Percentiles rank a stretch among this genome's conserved stretches.
Conservation (phyloP, 2,113 vertebrate genomes). For the Oncorhynchus nerka region DNA sequence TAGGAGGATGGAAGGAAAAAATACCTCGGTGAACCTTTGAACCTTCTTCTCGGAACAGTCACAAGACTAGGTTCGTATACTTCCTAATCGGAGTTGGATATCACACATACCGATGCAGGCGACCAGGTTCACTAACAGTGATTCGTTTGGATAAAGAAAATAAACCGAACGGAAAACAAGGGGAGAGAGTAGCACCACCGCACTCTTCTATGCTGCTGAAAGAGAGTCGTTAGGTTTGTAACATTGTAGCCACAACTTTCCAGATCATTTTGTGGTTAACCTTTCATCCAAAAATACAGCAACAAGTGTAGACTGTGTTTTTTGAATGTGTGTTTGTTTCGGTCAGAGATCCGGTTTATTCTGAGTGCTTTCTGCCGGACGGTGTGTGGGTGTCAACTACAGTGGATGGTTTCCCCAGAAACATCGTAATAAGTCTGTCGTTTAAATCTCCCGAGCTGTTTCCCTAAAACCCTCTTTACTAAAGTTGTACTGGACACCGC, state of each 20-base stretch:
- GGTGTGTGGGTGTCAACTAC: too few relatives aligned
- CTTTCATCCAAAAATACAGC: background rate
- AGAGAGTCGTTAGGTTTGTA: constrained; percentile 2
- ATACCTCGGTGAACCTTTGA: constrained; percentile 72
- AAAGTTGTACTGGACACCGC: too few relatives aligned
- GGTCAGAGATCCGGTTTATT: too few relatives aligned
- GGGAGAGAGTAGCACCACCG: background rate
- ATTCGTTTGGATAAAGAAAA: background rate
- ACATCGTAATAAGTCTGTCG: too few relatives aligned
- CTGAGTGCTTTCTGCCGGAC: too few relatives aligned
- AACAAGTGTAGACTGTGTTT: background rate
- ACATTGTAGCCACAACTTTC: background rate
- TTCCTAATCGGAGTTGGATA: constrained; percentile 24
- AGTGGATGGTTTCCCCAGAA: too few relatives aligned
- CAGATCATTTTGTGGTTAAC: background rate
- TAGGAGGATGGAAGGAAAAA: constrained; percentile 41
- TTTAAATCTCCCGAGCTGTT: too few relatives aligned
- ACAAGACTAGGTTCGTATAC: constrained; percentile 50
- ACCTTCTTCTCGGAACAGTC: constrained; percentile 50
- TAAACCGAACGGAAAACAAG: background rate
- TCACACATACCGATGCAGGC: constrained; percentile 28
- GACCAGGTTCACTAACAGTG: background rate
- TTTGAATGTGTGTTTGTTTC: too few relatives aligned
- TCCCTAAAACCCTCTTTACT: too few relatives aligned
- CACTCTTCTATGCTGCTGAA: background rate